Evolutionary conservation across 2,797 vertebrate genomes (phyloP), one percentile per base, ranked within the genome.

Genomic region (Typhlichthys eigenmanni): DNA sequence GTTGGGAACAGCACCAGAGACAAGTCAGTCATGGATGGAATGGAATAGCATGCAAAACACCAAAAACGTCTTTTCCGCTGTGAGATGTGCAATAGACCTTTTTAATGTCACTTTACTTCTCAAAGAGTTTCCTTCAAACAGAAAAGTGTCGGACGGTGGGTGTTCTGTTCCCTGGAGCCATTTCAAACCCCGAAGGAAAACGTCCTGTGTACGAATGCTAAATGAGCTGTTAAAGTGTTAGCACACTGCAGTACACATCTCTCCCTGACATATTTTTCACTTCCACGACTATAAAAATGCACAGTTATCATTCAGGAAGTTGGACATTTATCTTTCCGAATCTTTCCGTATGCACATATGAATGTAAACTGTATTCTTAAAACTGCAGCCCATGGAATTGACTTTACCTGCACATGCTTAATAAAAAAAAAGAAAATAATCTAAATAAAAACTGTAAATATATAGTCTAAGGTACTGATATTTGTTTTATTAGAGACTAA

Each of bases 191-290:
- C 55, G 50, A 43, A 67, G 50, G 62, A 60, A 77, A 74, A 69
- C 45, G 58, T 75, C 64, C 72, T 79, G 75, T 69, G 60, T 56
- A 55, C 47, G 45, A 77, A 75, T 79, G 74, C 68, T 73, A 73
- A 88, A 90, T 82, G 75, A 85, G 81, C 83, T 77, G 79, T 82
- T 78, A 64, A 74, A 83, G 38, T 73, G 65, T 70, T 62, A 78
- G 81, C 80, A 52, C 58, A 4, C 54, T 29, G 32, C 69, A 77
- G 38, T 43, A 43, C 38, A 9, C 77, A 77, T 86, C 73, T 71
- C 69, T 63, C 65, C 62, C 46, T 50, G 60, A 64, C 43, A 55
- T 11, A 53, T 50, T 54, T 64, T 61, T 69, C 69, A 52, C 67
- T 71, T 69, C 34, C 55, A 47, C 34, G 66, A 68, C 29, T 53